Percentiles rank a stretch among this genome's conserved stretches.
Evolutionary conservation across 1,140 invertebrate genomes (phyloP).

Genomic region (Rhizoglyphus robini): DNA sequence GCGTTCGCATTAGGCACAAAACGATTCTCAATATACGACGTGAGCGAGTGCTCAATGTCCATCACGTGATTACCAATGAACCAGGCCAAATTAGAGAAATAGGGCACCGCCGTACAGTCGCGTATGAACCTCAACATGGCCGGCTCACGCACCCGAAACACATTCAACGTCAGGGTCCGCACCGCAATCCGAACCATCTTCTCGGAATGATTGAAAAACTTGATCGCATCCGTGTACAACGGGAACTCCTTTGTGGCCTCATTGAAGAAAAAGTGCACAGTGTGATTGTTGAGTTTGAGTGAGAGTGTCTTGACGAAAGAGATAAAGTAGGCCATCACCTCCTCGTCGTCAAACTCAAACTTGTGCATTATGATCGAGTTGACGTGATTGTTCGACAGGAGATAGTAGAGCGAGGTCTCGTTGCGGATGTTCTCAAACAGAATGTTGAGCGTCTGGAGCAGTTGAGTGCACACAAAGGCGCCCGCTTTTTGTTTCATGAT

Average conservation of each 20-base stretch:
- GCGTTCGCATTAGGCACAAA: not conserved
- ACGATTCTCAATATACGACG: not conserved
- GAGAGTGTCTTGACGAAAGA: slow-evolving; percentile 96
- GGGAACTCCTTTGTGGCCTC: slow-evolving; percentile 99
- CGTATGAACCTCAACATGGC: slow-evolving; percentile 92
- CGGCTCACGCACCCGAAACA: slow-evolving; percentile 78
- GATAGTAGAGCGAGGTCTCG: slow-evolving; percentile 96
- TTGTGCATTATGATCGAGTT: slow-evolving; percentile 99
- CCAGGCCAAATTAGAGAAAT: slow-evolving; percentile 98
- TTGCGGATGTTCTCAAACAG: slow-evolving; percentile 98
- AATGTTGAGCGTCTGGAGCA: slow-evolving; percentile 96
- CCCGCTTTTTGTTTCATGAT: slow-evolving; percentile 97
- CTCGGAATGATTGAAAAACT: slow-evolving; percentile 97
- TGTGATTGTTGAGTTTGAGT: slow-evolving; percentile 93
- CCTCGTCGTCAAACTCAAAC: slow-evolving; percentile 99
- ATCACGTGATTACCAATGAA: slow-evolving; percentile 97
- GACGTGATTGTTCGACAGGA: slow-evolving; percentile 98
- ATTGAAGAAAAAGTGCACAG: slow-evolving; percentile 99
- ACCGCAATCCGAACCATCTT: slow-evolving; percentile 98
- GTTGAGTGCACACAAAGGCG: slow-evolving; percentile 90
- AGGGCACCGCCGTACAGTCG: slow-evolving; percentile 86
- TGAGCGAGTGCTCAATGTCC: slow-evolving; percentile 38
- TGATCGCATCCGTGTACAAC: slow-evolving; percentile 94
- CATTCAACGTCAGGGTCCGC: slow-evolving; percentile 88
- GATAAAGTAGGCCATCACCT: slow-evolving; percentile 99